Evolutionary conservation across 2,888 invertebrate species (phyloP).

Genomic region (Drosophila siamana): DNA sequence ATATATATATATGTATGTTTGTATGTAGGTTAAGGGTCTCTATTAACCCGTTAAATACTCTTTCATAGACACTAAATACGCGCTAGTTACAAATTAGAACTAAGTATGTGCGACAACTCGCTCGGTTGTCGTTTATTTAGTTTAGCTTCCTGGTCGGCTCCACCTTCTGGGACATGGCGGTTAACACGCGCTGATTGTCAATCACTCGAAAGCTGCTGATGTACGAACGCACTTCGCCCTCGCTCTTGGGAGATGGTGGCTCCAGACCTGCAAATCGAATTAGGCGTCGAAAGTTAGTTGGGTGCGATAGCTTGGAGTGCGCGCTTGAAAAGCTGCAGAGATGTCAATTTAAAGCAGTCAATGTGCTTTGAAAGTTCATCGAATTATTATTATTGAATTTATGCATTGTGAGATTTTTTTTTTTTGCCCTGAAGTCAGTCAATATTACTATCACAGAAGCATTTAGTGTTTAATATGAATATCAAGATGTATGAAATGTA

Average conservation of each 20-base stretch:
- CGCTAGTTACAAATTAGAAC: slow-evolving; percentile 21
- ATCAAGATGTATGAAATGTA: too few relatives aligned
- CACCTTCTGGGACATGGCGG: slow-evolving; percentile 91
- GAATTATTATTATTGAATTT: too few relatives aligned
- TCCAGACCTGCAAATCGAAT: slow-evolving; percentile 87
- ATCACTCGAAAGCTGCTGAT: slow-evolving; percentile 91
- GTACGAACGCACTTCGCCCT: slow-evolving; percentile 89
- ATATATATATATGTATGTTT: background rate
- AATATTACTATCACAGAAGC: too few relatives aligned
- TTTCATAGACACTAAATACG: slow-evolving; percentile 37
- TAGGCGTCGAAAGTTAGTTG: background rate
- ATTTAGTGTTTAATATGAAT: too few relatives aligned
- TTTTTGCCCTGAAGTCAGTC: too few relatives aligned
- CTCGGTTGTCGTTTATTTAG: slow-evolving; percentile 41
- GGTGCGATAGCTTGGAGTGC: background rate
- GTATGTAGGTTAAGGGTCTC: too few relatives aligned
- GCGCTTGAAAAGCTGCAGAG: background rate
- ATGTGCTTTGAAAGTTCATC: slow-evolving; percentile 2
- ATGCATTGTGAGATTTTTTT: too few relatives aligned
- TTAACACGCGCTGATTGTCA: slow-evolving; percentile 92
- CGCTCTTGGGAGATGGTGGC: slow-evolving; percentile 90
- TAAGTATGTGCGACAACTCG: background rate
- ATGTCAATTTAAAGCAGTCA: background rate
- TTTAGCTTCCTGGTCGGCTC: slow-evolving; percentile 87
- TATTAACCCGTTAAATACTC: slow-evolving; percentile 29